Percentiles rank a stretch among this genome's conserved stretches.
Conservation (phyloP, 2,888 invertebrate genomes). For the Cremastinae sp. region DNA sequence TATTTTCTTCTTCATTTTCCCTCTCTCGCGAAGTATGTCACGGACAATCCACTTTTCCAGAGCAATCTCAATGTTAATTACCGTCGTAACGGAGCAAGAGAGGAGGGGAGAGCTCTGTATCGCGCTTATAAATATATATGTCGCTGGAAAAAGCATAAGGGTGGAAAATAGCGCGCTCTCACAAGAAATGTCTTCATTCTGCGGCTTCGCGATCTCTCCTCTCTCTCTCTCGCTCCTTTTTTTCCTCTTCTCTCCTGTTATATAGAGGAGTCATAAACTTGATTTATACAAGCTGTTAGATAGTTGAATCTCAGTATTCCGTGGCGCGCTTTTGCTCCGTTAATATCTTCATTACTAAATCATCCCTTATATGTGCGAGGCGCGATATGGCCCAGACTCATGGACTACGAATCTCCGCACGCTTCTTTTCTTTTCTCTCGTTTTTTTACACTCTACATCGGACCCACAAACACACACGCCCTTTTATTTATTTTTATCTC, state of each 20-base stretch:
- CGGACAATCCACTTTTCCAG: constrained; percentile 51
- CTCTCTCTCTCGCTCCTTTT: constrained; percentile 42
- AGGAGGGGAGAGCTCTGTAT: constrained; percentile 44
- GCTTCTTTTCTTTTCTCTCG: background rate
- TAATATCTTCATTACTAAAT: constrained; percentile 80
- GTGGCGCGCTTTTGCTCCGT: constrained; percentile 78
- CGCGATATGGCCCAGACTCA: constrained; percentile 35
- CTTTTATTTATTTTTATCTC: constrained; percentile 44
- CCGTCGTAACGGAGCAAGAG: constrained; percentile 55
- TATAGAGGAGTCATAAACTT: constrained; percentile 76
- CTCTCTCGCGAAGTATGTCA: constrained; percentile 35
- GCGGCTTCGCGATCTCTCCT: constrained; percentile 31
- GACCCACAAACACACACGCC: constrained; percentile 41
- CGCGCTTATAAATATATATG: constrained; percentile 20
- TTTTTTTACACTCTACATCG: constrained; percentile 22
- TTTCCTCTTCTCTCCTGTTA: constrained; percentile 49
- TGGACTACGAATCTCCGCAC: constrained; percentile 44
- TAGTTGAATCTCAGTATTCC: constrained; percentile 80
- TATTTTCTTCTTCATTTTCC: constrained; percentile 29
- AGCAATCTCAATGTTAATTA: constrained; percentile 66
- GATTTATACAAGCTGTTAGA: constrained; percentile 79
- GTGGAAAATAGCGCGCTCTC: constrained; percentile 50
- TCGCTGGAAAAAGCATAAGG: constrained; percentile 29
- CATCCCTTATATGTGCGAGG: constrained; percentile 69
- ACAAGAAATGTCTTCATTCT: constrained; percentile 43